Evolutionary conservation across 2,888 invertebrate species (phyloP), one percentile per base, ranked within the genome.

Genomic region (Microplitis deprimator): DNA sequence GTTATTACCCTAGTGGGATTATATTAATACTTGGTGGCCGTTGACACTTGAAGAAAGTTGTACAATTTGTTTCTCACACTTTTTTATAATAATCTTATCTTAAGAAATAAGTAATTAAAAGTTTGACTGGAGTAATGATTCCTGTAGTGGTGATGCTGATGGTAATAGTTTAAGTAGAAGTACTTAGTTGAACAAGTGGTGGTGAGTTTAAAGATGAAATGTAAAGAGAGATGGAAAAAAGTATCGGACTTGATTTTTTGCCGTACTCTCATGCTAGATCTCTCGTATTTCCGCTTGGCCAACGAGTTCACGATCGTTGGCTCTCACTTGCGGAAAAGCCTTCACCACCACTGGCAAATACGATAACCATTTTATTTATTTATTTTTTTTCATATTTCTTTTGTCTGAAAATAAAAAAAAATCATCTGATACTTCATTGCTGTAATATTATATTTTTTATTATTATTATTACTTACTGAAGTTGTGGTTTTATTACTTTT

Each of bases 31-130:
- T 41, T 17, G 8, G 17, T 13, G 13, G 70, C 59, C 29, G 59
- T 70, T 59, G 17, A 20, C 41, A 69, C 20, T 50, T 6, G 8
- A 59, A 60, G 59, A 50, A 70, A 70, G 60, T 70, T 29, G 13
- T 60, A 10, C 40, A 59, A 73, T 77, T 61, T 71, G 71, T 67
- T 70, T 65, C 50, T 62, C 62, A 40, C 67, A 13, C 40, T 78
- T 77, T 65, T 20, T 38, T 39, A 3, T 68, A 50, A 69, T 40
- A 75, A 29, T 67, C 61, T 68, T 40, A 76, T 81, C 82, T 82
- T 79, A 80, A 83, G 81, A 81, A 82, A 73, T 78, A 78, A 74
- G 82, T 85, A 86, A 86, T 87, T 87, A 85, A 86, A 87, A 86
- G 84, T 86, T 86, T 79, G 82, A 82, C 83, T 79, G 80, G 75